phyloP scores from a whole-genome alignment of 2,888 invertebrate species.

The Oligia latruncula region DNA sequence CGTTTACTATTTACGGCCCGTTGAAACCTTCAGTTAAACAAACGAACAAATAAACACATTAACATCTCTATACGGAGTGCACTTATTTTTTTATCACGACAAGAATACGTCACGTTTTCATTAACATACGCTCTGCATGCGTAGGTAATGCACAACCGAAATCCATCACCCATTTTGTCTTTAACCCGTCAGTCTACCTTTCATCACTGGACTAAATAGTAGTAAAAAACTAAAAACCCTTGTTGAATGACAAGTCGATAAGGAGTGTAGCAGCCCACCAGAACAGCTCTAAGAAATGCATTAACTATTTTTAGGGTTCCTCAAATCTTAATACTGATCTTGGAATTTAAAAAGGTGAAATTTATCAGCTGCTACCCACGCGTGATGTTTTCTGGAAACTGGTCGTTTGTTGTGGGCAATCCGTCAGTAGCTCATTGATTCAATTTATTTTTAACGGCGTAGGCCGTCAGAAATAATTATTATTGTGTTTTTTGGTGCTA shows the following conservation, averaged over 20 bases:
- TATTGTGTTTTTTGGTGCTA: slow-evolving; percentile 7
- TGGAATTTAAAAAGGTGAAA: slow-evolving; percentile 63
- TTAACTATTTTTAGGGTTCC: slow-evolving; percentile 80
- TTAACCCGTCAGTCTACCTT: slow-evolving; percentile 63
- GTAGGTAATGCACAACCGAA: slow-evolving; percentile 56
- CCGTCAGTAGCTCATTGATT: slow-evolving; percentile 29
- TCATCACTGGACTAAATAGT: slow-evolving; percentile 65
- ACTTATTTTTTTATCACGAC: slow-evolving; percentile 47
- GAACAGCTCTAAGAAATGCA: slow-evolving; percentile 82
- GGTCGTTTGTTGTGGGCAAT: slow-evolving; percentile 19
- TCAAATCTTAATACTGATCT: slow-evolving; percentile 65
- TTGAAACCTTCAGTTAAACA: slow-evolving; percentile 41
- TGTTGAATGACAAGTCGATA: slow-evolving; percentile 85
- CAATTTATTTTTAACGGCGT: not conserved
- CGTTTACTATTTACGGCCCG: slow-evolving; percentile 22
- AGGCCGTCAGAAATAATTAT: slow-evolving; percentile 13
- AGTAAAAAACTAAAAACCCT: slow-evolving; percentile 76
- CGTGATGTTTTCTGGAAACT: slow-evolving; percentile 35
- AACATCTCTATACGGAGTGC: slow-evolving; percentile 44
- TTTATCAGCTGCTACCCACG: slow-evolving; percentile 60
- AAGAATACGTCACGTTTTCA: slow-evolving; percentile 45
- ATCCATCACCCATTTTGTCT: slow-evolving; percentile 62
- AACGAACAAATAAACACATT: slow-evolving; percentile 34
- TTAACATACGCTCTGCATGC: slow-evolving; percentile 42
- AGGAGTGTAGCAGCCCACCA: slow-evolving; percentile 77